These are phyloP conservation scores for Cryptocephalus moraei DNA, from an alignment of 2,888 invertebrate genomes.

Conservation along the genomic window DNA sequence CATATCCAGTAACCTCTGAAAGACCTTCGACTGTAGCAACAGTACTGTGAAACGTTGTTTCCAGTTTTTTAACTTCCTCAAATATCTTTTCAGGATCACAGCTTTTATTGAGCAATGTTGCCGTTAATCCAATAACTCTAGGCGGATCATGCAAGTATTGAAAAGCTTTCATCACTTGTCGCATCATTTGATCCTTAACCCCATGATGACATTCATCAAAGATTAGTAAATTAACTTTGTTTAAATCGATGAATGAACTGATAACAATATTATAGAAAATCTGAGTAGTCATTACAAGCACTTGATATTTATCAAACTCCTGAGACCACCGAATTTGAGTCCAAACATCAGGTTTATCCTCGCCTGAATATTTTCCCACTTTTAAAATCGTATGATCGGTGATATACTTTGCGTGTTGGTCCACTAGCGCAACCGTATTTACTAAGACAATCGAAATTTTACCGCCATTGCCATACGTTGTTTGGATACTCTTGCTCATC, in stretches of 20 bases:
- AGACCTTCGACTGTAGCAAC: conserved; percentile 58
- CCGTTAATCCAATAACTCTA: conserved; percentile 76
- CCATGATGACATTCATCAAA: conserved; percentile 95
- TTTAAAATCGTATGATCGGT: conserved; percentile 48
- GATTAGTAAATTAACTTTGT: conserved; percentile 67
- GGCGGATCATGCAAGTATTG: conserved; percentile 46
- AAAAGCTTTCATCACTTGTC: conserved; percentile 59
- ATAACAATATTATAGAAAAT: conserved; percentile 62
- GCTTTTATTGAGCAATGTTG: conserved; percentile 72
- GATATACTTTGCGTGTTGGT: conserved; percentile 66
- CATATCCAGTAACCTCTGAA: conserved; percentile 44
- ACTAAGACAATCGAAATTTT: conserved; percentile 72
- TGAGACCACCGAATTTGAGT: conserved; percentile 49
- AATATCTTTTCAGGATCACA: conserved; percentile 45
- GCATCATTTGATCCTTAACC: conserved; percentile 72
- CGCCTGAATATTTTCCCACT: conserved; percentile 62
- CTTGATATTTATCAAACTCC: conserved; percentile 54
- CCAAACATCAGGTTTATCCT: conserved; percentile 69
- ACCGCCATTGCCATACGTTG: conserved; percentile 49
- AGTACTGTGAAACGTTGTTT: conserved; percentile 61
- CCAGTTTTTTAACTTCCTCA: conserved; percentile 49
- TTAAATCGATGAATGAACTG: conserved; percentile 29
- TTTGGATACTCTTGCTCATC: conserved; percentile 27
- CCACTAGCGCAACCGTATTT: conserved; percentile 70
- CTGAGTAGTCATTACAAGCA: conserved; percentile 78